Base-by-base conservation (phyloP, 2,797 vertebrate species). In the Pseudochaenichthys georgianus region DNA sequence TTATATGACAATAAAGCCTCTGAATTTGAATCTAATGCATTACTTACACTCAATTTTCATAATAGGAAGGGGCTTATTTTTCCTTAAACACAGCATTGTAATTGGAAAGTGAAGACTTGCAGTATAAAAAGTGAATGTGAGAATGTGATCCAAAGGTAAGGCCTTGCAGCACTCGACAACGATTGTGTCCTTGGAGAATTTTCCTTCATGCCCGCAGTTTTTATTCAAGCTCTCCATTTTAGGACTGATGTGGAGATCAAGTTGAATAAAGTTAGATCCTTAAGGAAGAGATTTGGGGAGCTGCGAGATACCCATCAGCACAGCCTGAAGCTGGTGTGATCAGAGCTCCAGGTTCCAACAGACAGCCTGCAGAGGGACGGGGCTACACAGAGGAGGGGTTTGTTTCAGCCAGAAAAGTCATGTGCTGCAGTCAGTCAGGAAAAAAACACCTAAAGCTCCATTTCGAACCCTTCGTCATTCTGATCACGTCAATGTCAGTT, bases 301-400 rank as follows among this genome's bases (percentile, higher is more conserved):
- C 58, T 9, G 1, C 10, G 0, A 65, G 34, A 66, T 42, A 58
- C 23, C 69, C 53, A 34, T 52, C 45, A 34, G 58, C 53, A 42
- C 64, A 61, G 52, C 38, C 59, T 42, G 31, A 70, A 51, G 65
- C 48, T 51, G 43, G 66, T 64, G 47, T 70, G 48, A 46, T 19
- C 13, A 15, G 6, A 69, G 57, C 47, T 78, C 64, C 28, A 61
- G 7, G 3, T 52, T 28, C 38, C 31, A 57, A 16, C 47, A 54
- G 21, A 38, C 55, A 13, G 15, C 31, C 61, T 42, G 69, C 41
- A 42, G 52, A 41, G n/a, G 16, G 55, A 54, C 4, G 42, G 0
- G 19, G 41, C 19, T 21, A 7, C 43, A 41, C 17, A 31, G 48
- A 64, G 1, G 48, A 61, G 1, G 60, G 41, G 0, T 17, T 63